phyloP scores from a whole-genome alignment of 2,113 vertebrate species.

The Ceyx margarethae region DNA sequence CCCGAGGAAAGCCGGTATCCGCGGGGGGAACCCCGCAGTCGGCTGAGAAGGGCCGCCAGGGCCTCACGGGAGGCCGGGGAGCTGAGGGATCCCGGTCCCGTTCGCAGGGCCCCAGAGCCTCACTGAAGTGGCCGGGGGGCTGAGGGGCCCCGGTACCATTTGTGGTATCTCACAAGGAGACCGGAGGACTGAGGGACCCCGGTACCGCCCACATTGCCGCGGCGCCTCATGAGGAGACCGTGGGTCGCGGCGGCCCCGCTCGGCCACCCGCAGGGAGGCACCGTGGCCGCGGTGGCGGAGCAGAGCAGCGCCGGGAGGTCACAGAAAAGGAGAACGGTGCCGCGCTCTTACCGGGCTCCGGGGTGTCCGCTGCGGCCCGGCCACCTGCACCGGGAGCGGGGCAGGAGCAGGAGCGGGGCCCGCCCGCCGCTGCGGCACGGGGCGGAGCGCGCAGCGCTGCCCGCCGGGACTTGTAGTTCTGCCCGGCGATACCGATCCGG shows the following conservation, averaged over 20 bases:
- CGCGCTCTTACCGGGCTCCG: slow-evolving; percentile 39
- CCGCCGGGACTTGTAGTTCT: slow-evolving; percentile 43
- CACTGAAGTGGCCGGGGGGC: neutral
- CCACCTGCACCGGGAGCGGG: slow-evolving; percentile 16
- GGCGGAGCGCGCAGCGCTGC: neutral
- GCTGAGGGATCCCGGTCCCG: neutral
- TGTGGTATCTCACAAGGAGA: neutral
- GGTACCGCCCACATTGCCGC: neutral
- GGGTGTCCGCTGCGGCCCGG: slow-evolving; percentile 14
- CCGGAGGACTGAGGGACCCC: neutral
- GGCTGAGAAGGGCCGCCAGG: neutral
- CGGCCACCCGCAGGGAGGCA: neutral
- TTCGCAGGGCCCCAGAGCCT: neutral
- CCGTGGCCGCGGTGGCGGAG: neutral
- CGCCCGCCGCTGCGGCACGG: slow-evolving; percentile 10
- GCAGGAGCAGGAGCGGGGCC: neutral
- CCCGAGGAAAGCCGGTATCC: neutral
- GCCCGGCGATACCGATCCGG: neutral
- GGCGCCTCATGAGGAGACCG: neutral
- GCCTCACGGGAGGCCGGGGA: neutral
- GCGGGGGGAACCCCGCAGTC: neutral
- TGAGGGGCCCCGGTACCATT: neutral
- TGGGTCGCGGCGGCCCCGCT: neutral
- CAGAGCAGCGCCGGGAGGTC: neutral
- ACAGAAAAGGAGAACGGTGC: neutral